These are phyloP conservation scores for Aurelia sp. DNA, from an alignment of 30 jellyfish, hydroid and myxozoan genomes.

Conservation along the genomic window DNA sequence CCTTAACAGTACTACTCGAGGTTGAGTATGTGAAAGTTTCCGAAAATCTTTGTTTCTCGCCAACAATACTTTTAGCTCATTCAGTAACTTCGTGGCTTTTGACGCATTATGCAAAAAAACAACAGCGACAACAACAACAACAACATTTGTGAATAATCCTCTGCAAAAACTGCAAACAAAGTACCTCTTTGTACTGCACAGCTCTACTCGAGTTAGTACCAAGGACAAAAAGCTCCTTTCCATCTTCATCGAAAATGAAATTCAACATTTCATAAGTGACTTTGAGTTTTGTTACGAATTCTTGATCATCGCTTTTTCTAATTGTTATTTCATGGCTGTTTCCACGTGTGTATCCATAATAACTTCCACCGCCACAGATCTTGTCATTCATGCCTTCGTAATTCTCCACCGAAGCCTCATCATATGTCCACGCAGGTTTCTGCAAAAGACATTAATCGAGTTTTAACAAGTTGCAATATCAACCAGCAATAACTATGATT, in stretches of 20 bases:
- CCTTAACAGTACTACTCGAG: too few species aligned
- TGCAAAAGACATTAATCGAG: neutral
- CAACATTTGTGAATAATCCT: too few species aligned
- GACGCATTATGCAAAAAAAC: too few species aligned
- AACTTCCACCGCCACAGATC: conserved; percentile 62
- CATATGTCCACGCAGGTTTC: conserved; percentile 47
- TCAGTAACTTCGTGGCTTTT: too few species aligned
- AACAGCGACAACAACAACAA: too few species aligned
- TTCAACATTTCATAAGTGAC: conserved; percentile 25
- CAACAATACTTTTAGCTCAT: too few species aligned
- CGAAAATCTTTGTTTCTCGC: too few species aligned
- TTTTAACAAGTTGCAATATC: too few species aligned
- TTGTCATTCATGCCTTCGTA: conserved; percentile 53
- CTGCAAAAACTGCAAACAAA: too few species aligned
- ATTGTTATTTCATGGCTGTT: conserved; percentile 17
- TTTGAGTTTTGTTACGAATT: conserved; percentile 47
- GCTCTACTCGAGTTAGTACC: conserved; percentile 49
- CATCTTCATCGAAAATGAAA: conserved; percentile 39
- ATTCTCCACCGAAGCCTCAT: conserved; percentile 19
- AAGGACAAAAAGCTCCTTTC: conserved; percentile 46
- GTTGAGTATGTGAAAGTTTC: too few species aligned
- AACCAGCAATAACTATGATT: too few species aligned
- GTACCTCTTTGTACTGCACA: conserved; percentile 63
- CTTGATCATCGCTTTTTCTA: conserved; percentile 48
- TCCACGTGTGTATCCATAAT: conserved; percentile 73